Evolutionary conservation across 2,888 invertebrate genomes (phyloP), one percentile per base, ranked within the genome.

Genomic region (Philhelius pedissequus): DNA sequence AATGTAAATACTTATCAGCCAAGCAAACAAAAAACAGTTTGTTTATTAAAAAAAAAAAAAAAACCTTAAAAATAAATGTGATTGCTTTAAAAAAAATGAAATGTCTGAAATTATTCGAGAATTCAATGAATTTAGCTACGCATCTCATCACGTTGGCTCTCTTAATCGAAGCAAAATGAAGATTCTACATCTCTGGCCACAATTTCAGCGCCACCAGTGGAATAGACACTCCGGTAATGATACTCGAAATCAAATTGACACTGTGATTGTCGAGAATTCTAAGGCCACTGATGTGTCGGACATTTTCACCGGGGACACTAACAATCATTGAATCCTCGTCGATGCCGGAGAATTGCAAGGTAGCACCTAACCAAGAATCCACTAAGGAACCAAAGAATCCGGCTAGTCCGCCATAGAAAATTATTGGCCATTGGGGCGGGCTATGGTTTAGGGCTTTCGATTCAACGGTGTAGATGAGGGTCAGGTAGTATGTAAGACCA

Each of bases 301-400:
- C 94, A 25, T 94, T 93, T 80, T 93, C 92, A 60, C 94, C 95
- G 2, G 96, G 95, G 62, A 93, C 92, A 86, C 96, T 95, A 0
- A 96, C 96, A 68, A 97, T 93, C 87, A 92, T 93, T 6, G 96
- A 96, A 79, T 93, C 92, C 84, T 93, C 93, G 89, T 96, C 94
- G 22, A 95, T 89, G 93, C 97, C 97, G 87, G 97, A 97, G 90
- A 94, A 98, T 91, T 98, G 98, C 50, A 97, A 89, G 7, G 96
- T 95, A 3, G 97, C 97, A 54, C 97, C 98, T 48, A 98, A 91
- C 32, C 96, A 78, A 0, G 97, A 97, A 91, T 98, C 97, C 69
- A 97, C 92, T 0, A 96, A 78, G 75, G 97, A 97, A 1, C 97
- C 97, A 32, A 96, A 88, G 7, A 97, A 92, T 0, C 98, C 98